Evolutionary conservation across 2,888 invertebrate species (phyloP), one percentile per base, ranked within the genome.

Genomic region (Agrochola circellaris): DNA sequence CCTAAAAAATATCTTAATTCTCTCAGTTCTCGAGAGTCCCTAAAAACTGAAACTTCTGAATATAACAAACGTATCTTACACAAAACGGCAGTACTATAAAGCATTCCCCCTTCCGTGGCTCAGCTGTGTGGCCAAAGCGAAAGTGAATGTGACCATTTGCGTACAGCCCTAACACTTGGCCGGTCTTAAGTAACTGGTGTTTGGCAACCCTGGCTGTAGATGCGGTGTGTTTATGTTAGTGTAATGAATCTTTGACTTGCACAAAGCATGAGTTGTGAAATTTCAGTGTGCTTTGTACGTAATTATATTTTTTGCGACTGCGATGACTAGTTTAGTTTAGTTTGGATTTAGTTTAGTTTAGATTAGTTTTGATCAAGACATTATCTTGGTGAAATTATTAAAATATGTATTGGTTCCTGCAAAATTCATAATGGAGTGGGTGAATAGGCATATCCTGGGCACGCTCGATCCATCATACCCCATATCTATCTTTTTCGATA

Each of bases 91-190:
- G 75, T 89, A 89, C 90, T 91, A 92, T 93, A 94, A 93, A 92
- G 86, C 89, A 89, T 85, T 85, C 88, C 89, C 91, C 91, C 90
- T 89, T 73, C 83, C 82, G 75, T 88, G 92, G 85, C 94, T 86
- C 95, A 95, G 94, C 93, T 95, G 95, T 86, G 89, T 81, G 89
- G 89, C 86, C 89, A 86, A 87, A 84, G 87, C 79, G 87, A 90
- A 89, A 95, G 95, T 95, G 91, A 90, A 92, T 91, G 88, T 81
- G 84, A 83, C 93, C 93, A 94, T 95, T 88, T 85, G 81, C 77
- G 83, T 84, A 73, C 80, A 85, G 65, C 86, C 79, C 77, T 69
- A 86, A 77, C 88, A 87, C 77, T 82, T 84, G 84, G 77, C 78
- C 80, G 82, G 68, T 71, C 80, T 82, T 84, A 83, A 83, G 83